Base-by-base conservation (phyloP, 2,888 invertebrate genomes). In the Lasioglossum pauxillum region DNA sequence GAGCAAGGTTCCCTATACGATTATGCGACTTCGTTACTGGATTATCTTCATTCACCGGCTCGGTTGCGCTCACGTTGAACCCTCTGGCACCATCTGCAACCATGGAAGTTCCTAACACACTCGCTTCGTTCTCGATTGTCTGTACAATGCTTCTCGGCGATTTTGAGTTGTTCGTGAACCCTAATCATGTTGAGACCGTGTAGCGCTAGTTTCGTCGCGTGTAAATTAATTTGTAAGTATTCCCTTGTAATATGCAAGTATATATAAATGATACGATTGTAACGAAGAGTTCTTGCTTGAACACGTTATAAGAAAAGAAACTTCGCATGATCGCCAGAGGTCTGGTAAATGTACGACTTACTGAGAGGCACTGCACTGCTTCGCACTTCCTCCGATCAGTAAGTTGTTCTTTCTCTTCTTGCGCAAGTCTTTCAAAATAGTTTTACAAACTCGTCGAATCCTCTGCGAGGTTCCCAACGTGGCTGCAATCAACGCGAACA, bases 101-200 rank as follows among this genome's bases (percentile, higher is more conserved):
- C 83, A 82, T 80, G 78, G 71, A 90, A 91, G 91, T 90, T 90
- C 91, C 91, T 90, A 89, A 80, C 83, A 86, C 79, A 35, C 49
- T 71, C 71, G 57, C 76, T 83, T 77, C 49, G 72, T 69, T 78
- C 80, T 76, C 75, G 83, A 72, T 80, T 87, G 71, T 74, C 75
- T 84, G 75, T 80, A 64, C 84, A 83, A 71, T n/a, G 41, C n/a
- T n/a, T 41, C 71, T 41, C 14, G n/a, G 41, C n/a, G 71, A 41
- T 71, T 64, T 71, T 38, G n/a, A 41, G 71, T 41, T 71, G 41
- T 41, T 71, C 41, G n/a, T 38, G 14, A n/a, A 41, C 38, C 38
- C 14, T 23, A 41, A 71, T 38, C 41, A 41, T 41, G 41, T 41
- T 23, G n/a, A 71, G 41, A 41, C 23, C 19, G 35, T 38, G 35